Evolutionary conservation across 2,797 vertebrate species (phyloP), one percentile per base, ranked within the genome.

Genomic region (Falco novaeseelandiae): DNA sequence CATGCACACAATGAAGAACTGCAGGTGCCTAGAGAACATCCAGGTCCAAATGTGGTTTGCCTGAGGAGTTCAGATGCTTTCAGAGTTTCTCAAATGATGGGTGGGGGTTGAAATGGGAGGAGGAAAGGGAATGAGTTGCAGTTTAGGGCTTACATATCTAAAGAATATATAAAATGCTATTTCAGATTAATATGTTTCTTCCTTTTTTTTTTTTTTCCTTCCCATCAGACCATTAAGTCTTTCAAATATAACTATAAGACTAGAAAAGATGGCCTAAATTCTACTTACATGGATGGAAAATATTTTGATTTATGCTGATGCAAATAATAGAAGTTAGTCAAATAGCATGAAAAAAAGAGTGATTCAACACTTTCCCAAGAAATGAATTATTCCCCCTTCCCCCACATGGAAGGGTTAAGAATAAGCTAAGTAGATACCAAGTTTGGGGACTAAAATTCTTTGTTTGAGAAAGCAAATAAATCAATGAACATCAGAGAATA

Each of bases 401-500:
- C 23, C 42, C 34, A 51, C 40, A 51, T 42, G 42, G 89, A 97
- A 97, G 90, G 89, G 96, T 97, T 98, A 97, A 95, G 95, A 96
- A 97, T 89, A 92, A 93, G 89, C 94, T 97, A 97, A 96, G 82
- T 85, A 96, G 96, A 94, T 97, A 97, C 79, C 94, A 96, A 96
- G 93, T 94, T 91, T 97, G 82, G 84, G 92, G 76, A 77, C 78
- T 93, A 90, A 97, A 93, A 96, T 96, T 95, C 91, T 96, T 97
- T 97, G 93, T 94, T 95, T 92, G 92, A 96, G 87, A 96, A 96
- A 97, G 95, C 86, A 97, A 97, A 98, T 98, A 98, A 98, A 98
- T 98, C 97, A 98, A 54, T 94, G 97, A 97, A 97, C 95, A 97
- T 98, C 96, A 96, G 85, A 94, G 57, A 83, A 96, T 98, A 98